Percentiles rank a stretch among this genome's conserved stretches.
These are phyloP conservation scores for Drosophila kepulauana DNA, from an alignment of 1,140 invertebrate species.

Conservation along the genomic window DNA sequence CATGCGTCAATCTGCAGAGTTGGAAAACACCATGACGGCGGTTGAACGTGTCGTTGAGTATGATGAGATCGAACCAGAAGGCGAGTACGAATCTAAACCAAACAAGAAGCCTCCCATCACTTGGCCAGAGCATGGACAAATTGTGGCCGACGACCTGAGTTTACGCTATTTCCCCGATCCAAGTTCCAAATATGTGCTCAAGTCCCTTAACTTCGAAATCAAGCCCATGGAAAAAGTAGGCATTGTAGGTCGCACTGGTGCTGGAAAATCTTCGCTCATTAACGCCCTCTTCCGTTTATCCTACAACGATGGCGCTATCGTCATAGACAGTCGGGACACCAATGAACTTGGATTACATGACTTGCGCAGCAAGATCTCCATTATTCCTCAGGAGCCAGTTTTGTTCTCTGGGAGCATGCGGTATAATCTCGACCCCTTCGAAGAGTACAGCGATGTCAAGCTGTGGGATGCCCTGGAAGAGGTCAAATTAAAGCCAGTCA, in stretches of 20 bases:
- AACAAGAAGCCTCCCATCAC: conserved; percentile 88
- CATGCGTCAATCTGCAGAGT: conserved; percentile 88
- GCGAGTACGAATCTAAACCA: conserved; percentile 85
- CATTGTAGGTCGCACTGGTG: conserved; percentile 92
- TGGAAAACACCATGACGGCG: conserved; percentile 91
- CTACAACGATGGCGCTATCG: conserved; percentile 86
- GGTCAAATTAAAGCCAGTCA: conserved; percentile 87
- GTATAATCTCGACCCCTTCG: conserved; percentile 93
- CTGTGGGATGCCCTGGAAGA: conserved; percentile 94
- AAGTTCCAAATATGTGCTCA: conserved; percentile 87
- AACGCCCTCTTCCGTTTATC: conserved; percentile 88
- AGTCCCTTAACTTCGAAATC: conserved; percentile 87
- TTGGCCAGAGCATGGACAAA: conserved; percentile 90
- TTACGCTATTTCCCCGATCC: conserved; percentile 86
- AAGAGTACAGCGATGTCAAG: conserved; percentile 90
- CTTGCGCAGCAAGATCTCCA: conserved; percentile 89
- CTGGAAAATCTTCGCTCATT: conserved; percentile 93
- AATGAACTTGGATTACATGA: conserved; percentile 86
- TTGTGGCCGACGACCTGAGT: conserved; percentile 88
- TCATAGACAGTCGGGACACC: conserved; percentile 88
- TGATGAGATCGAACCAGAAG: conserved; percentile 89
- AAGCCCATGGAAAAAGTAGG: conserved; percentile 86
- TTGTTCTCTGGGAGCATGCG: conserved; percentile 88
- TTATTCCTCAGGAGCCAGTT: conserved; percentile 90
- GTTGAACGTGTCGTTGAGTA: conserved; percentile 94